A percentile compares a stretch with the other conserved stretches of the same genome.
Conservation (phyloP, 2,797 vertebrate species). For the Schizopygopsis malacanthus region DNA sequence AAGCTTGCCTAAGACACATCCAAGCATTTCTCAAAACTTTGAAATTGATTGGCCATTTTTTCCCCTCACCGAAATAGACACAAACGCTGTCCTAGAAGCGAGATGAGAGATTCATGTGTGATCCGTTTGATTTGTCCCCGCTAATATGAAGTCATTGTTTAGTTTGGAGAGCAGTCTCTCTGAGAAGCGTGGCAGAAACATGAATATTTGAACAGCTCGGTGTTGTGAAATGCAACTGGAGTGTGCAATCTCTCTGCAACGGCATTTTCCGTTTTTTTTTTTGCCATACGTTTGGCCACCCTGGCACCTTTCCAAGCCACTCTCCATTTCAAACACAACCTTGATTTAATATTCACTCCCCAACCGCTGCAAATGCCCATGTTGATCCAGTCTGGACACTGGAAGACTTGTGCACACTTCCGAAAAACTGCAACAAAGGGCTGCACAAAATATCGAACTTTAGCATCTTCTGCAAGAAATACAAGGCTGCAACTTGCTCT, state of each 20-base stretch:
- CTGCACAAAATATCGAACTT: not conserved
- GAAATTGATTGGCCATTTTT: not conserved
- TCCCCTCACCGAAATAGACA: not conserved
- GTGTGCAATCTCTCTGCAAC: constrained; percentile 46
- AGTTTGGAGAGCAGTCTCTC: constrained; percentile 2
- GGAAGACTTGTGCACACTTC: not conserved
- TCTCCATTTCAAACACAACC: constrained; percentile 64
- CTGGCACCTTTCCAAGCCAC: constrained; percentile 62
- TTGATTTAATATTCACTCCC: constrained; percentile 60
- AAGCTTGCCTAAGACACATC: not conserved
- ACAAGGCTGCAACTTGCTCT: not conserved
- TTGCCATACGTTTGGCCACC: constrained; percentile 51
- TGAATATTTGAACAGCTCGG: constrained; percentile 38
- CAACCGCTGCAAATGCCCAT: not conserved
- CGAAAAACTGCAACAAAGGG: not conserved
- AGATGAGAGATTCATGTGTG: not conserved
- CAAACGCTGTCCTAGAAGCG: not conserved
- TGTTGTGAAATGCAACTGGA: constrained; percentile 40
- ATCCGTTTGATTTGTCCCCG: constrained; percentile 15
- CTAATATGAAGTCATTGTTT: constrained; percentile 31
- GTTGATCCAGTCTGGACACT: constrained; percentile 10
- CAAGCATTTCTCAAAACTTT: not conserved
- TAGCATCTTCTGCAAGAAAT: not conserved
- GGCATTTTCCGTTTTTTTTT: too few relatives aligned
- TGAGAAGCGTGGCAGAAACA: constrained; percentile 37